phyloP scores from a whole-genome alignment of 1,140 invertebrate genomes.

The Ceratoteleas bidentatus region DNA sequence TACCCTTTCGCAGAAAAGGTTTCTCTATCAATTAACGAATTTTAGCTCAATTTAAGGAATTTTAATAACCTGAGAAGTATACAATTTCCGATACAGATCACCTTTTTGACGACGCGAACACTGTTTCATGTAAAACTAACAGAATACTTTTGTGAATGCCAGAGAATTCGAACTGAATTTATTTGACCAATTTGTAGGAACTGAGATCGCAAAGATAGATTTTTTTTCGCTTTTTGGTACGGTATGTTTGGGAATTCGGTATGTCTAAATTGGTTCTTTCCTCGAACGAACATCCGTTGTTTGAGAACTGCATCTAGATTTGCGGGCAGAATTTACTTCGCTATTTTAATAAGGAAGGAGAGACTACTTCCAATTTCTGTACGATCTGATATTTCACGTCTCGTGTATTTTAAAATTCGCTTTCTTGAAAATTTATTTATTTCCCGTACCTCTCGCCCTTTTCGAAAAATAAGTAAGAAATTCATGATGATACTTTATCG shows the following conservation, averaged over 20 bases:
- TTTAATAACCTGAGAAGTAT: conserved; percentile 56
- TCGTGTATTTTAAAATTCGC: conserved; percentile 44
- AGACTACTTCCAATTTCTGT: conserved; percentile 68
- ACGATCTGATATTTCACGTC: conserved; percentile 65
- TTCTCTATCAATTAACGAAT: conserved; percentile 34
- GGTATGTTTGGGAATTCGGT: conserved; percentile 68
- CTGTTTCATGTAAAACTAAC: conserved; percentile 55
- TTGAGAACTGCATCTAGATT: conserved; percentile 74
- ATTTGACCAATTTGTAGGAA: conserved; percentile 77
- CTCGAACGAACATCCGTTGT: conserved; percentile 64
- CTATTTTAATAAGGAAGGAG: conserved; percentile 72
- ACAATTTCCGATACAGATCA: conserved; percentile 43
- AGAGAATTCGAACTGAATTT: conserved; percentile 72
- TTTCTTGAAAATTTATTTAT: conserved; percentile 60
- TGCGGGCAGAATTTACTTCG: conserved; percentile 69
- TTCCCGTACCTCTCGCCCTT: conserved; percentile 17
- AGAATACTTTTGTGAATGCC: conserved; percentile 58
- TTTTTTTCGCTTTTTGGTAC: conserved; percentile 64
- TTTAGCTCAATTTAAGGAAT: conserved; percentile 40
- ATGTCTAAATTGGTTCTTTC: conserved; percentile 76
- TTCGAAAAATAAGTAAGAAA: conserved; percentile 1
- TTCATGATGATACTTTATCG: conserved; percentile 19
- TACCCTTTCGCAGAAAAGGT: neutral
- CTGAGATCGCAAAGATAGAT: conserved; percentile 66
- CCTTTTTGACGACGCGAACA: conserved; percentile 50